These are phyloP conservation scores for Girardinus metallicus DNA, from an alignment of 2,797 vertebrate species.

Conservation along the genomic window DNA sequence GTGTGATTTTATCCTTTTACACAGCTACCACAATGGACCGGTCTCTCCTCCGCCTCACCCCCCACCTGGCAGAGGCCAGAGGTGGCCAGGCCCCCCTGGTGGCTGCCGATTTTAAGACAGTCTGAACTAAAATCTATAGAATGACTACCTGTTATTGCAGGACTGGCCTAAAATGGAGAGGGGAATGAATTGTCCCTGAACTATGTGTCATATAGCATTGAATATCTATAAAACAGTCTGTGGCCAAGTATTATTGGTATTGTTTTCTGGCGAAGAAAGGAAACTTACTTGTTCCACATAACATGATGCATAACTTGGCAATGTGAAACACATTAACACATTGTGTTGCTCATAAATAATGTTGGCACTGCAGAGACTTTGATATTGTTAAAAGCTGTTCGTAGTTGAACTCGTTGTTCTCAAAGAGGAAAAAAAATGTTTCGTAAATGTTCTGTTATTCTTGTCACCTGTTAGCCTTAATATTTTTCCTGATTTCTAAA, in stretches of 20 bases:
- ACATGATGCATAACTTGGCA: constrained; percentile 46
- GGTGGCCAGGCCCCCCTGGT: constrained; percentile 85
- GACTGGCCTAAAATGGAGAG: constrained; percentile 47
- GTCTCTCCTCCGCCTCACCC: constrained; percentile 82
- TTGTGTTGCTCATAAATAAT: constrained; percentile 55
- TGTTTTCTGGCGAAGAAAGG: constrained; percentile 59
- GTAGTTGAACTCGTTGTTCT: constrained; percentile 30
- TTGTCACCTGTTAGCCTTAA: constrained; percentile 76
- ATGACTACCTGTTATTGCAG: constrained; percentile 55
- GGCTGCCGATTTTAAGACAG: constrained; percentile 85
- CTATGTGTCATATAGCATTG: constrained; percentile 48
- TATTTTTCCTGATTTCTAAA: constrained; percentile 27
- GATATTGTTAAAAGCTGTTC: constrained; percentile 37
- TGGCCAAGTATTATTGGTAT: constrained; percentile 65
- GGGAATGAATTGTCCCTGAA: constrained; percentile 44
- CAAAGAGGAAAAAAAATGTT: constrained; percentile 37
- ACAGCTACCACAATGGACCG: constrained; percentile 89
- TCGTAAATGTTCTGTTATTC: constrained; percentile 66
- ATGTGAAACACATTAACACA: constrained; percentile 55
- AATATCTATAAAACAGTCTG: constrained; percentile 53
- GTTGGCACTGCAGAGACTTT: constrained; percentile 54
- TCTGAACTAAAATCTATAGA: constrained; percentile 71
- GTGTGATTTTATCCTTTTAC: constrained; percentile 87
- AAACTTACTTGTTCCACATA: constrained; percentile 44
- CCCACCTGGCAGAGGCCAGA: constrained; percentile 85